Evolutionary conservation across 53 echinoderm and acorn worm species (phyloP), one percentile per base, ranked within the genome.

Genomic region (Holothuria leucospilota): DNA sequence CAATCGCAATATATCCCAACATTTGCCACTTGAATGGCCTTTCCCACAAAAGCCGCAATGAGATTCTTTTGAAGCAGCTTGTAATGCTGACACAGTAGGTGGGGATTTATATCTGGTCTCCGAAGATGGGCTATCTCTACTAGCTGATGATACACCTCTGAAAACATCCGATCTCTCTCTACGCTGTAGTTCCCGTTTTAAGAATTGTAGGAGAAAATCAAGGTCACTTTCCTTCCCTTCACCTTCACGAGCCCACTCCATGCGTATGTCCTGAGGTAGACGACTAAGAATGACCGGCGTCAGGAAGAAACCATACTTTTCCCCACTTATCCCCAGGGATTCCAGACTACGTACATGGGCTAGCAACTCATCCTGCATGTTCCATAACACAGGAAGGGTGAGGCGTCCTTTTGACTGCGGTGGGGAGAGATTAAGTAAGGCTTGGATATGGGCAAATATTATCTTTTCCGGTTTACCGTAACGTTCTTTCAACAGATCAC

Each of bases 311-410:
- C 40, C 7, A 40, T 7, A 40, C 10, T 52, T 52, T 13, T 52
- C 52, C 13, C 52, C 52, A 52, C 9, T n/a, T 52, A 82, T 61
- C 29, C 62, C 65, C 60, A 82, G 29, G 20, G 82, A 18, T 29
- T 82, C 82, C 41, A 82, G 64, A 46, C 82, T 60, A n/a, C 65
- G 0, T 39, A 63, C 29, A 34, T 82, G 82, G 11, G 20, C 29
- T 20, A 63, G 29, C 38, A 82, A 82, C 16, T 63, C 61, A 28
- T 82, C 63, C 42, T 64, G 39, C 24, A 82, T 39, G 20, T 63
- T 61, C 63, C 64, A 82, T 34, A 82, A 61, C 13, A 46, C 65
- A 8, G 34, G 16, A 5, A 61, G 39, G 20, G 2, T 29, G 21
- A 80, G 81, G 14, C 59, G 61, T 29, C 62, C 39, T 27, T 61